Conservation (phyloP, 2,888 invertebrate species). For the Phrixothrix hirtus region DNA sequence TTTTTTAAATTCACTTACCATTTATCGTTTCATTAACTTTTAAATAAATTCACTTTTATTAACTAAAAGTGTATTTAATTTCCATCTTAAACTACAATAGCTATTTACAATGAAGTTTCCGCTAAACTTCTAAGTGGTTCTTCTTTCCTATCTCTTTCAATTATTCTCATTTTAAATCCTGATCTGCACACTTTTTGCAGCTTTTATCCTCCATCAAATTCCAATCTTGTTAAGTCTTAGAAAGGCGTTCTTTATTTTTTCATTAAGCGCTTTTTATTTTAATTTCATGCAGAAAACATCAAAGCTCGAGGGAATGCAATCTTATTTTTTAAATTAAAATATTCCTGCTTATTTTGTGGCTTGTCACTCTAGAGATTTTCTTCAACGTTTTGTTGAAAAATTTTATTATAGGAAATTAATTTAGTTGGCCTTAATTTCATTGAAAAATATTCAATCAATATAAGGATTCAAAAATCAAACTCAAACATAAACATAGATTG, state of each 20-base stretch:
- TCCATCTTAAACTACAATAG: too few relatives aligned
- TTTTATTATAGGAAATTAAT: constrained; percentile 19
- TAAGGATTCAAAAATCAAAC: too few relatives aligned
- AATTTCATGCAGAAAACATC: constrained; percentile 41
- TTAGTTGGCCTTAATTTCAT: too few relatives aligned
- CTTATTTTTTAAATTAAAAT: constrained; percentile 34
- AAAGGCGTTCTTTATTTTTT: constrained; percentile 42
- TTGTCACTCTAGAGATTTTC: too few relatives aligned
- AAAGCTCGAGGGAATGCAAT: constrained; percentile 36
- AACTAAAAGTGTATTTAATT: too few relatives aligned
- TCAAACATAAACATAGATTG: too few relatives aligned
- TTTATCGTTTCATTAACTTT: too few relatives aligned
- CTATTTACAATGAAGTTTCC: constrained; percentile 22
- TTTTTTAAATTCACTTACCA: too few relatives aligned
- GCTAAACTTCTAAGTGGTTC: too few relatives aligned
- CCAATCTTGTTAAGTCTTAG: constrained; percentile 47
- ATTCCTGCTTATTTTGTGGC: constrained; percentile 23
- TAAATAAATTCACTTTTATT: too few relatives aligned
- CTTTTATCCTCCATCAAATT: constrained; percentile 52
- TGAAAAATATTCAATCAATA: too few relatives aligned
- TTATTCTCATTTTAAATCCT: constrained; percentile 51
- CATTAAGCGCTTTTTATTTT: constrained; percentile 45
- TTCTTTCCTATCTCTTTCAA: constrained; percentile 45
- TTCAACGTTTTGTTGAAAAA: constrained; percentile 3
- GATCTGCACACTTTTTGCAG: constrained; percentile 45